Evolutionary conservation across 2,888 invertebrate genomes (phyloP), one percentile per base, ranked within the genome.

Genomic region (Notodonta dromedarius): DNA sequence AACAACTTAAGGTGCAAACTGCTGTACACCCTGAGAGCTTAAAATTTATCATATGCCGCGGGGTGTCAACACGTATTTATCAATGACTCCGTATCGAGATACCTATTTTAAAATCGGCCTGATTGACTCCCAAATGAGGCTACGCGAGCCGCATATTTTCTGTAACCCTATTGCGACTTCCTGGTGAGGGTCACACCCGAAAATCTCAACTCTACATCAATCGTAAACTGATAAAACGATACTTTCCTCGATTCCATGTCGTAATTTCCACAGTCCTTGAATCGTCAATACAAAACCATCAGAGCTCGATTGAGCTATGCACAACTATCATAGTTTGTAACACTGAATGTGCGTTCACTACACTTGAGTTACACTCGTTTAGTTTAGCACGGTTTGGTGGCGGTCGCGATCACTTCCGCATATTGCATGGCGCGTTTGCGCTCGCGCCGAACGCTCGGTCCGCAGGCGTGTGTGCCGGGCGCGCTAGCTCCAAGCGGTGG

Each of bases 231-330:
- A 67, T 66, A 76, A 71, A 79, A 86, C 87, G 86, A 92, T 93
- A 93, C 93, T 93, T 93, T 93, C 93, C 93, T 93, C 77, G 92
- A 86, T 85, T 93, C 93, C 93, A 93, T 93, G 73, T 87, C 82
- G 84, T 79, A 83, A 85, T 85, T 85, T 89, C 85, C 90, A 87
- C 83, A 89, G 91, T 93, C 88, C 92, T 89, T 81, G 83, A 83
- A 80, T 82, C 74, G 85, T 85, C 78, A 87, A 82, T 79, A 88
- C 80, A 83, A 87, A 87, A 91, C 85, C 90, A 90, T 90, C 77
- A 87, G 86, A 81, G 87, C 86, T 88, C 86, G 77, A 73, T 73
- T 65, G 86, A 90, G 87, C 88, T 71, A 79, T 84, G 78, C 91
- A 92, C 92, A 87, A 84, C 81, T 90, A 82, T 82, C 93, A 93